Evolutionary conservation across 2,888 invertebrate species (phyloP).

Genomic region (Artemia sinica): DNA sequence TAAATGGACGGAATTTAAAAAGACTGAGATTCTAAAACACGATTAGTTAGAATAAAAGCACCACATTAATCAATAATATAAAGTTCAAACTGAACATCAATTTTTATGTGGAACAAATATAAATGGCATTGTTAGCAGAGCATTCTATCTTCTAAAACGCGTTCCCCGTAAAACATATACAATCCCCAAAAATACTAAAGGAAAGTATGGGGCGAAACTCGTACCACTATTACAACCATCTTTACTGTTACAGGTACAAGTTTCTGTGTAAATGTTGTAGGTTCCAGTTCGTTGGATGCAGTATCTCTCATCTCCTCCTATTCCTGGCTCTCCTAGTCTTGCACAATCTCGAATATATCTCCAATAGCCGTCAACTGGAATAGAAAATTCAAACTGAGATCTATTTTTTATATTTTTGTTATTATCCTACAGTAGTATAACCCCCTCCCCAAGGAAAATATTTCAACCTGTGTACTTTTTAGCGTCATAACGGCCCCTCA

Average conservation of each 20-base stretch:
- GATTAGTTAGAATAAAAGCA: no score
- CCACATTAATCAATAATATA: no score
- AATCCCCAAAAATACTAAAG: background rate
- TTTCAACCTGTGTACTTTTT: no score
- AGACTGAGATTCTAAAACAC: no score
- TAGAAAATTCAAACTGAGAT: conserved; percentile 16
- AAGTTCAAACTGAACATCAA: no score
- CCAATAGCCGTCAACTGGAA: conserved; percentile 67
- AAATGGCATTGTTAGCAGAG: no score
- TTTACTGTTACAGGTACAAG: conserved; percentile 74
- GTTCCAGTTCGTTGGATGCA: conserved; percentile 78
- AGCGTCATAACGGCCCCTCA: no score
- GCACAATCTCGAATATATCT: conserved; percentile 73
- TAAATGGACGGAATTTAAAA: no score
- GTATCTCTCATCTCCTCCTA: conserved; percentile 71
- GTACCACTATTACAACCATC: conserved; percentile 66
- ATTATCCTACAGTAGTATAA: no score
- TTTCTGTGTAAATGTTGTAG: conserved; percentile 82
- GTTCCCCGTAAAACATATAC: background rate
- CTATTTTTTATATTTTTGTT: no score
- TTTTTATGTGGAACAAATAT: no score
- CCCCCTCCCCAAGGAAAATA: no score
- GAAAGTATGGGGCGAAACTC: conserved; percentile 6
- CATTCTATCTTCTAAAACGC: background rate
- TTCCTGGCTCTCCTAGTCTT: conserved; percentile 73